Conservation (phyloP, 35 echinoderm and acorn worm species). For the Heliocidaris erythrogramma region DNA sequence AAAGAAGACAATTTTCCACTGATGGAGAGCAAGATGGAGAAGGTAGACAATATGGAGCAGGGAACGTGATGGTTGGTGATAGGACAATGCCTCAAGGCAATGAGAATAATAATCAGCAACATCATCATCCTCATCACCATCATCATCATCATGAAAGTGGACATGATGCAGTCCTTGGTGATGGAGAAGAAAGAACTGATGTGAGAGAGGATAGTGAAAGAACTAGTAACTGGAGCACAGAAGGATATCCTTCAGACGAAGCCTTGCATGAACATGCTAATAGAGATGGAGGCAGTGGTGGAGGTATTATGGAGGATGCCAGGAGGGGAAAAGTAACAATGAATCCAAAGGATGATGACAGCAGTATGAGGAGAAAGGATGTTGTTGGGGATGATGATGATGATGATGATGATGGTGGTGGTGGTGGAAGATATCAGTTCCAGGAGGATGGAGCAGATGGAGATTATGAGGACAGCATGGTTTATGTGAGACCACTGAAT, state of each 20-base stretch:
- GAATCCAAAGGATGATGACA: background rate
- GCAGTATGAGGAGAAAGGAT: background rate
- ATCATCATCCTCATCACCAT: background rate
- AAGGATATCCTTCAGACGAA: background rate
- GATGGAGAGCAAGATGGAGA: background rate
- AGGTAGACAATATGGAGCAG: background rate
- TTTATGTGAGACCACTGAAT: slow-evolving; percentile 83
- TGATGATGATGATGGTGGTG: slow-evolving; percentile 60
- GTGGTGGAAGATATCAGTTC: background rate
- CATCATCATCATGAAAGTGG: background rate
- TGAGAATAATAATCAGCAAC: background rate
- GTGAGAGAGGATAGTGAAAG: background rate
- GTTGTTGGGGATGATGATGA: slow-evolving; percentile 43
- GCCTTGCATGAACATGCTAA: background rate
- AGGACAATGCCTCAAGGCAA: background rate
- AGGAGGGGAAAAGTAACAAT: background rate
- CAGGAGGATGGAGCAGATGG: slow-evolving; percentile 4
- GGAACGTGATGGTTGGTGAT: background rate
- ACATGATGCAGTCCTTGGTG: background rate
- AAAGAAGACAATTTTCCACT: background rate
- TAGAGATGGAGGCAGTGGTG: background rate
- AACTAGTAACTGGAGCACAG: background rate
- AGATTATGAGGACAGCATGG: slow-evolving; percentile 52
- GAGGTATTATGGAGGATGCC: background rate
- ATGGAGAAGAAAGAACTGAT: slow-evolving; percentile 2